phyloP scores from a whole-genome alignment of 2,888 invertebrate species.

The Mythimna vitellina region DNA sequence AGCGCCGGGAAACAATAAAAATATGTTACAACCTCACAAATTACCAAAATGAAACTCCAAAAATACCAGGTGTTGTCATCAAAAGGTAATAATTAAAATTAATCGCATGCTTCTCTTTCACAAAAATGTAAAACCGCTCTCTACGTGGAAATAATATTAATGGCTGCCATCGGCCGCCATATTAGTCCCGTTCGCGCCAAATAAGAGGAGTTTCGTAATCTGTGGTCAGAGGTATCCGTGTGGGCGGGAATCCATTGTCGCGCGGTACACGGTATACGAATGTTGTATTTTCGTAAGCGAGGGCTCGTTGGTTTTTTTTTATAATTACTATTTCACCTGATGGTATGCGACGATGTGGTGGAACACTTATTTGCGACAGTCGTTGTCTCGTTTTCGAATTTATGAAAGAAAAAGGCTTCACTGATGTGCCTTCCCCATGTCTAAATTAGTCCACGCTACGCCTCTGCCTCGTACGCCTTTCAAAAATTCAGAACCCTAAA shows the following conservation, averaged over 20 bases:
- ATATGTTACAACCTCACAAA: constrained; percentile 55
- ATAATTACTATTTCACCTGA: no score
- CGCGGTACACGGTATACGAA: neutral
- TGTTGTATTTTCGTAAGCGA: neutral
- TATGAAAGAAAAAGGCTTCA: no score
- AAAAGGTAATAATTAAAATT: constrained; percentile 61
- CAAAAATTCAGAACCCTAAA: no score
- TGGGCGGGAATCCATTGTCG: constrained; percentile 28
- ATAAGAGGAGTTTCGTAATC: constrained; percentile 62
- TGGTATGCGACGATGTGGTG: no score
- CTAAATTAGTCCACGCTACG: no score
- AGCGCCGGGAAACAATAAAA: constrained; percentile 33
- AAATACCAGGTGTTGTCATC: constrained; percentile 52
- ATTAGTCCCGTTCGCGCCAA: constrained; percentile 59
- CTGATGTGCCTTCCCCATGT: no score
- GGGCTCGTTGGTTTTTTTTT: no score
- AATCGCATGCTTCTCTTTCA: constrained; percentile 39
- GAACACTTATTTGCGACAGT: no score
- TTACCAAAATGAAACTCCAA: constrained; percentile 54
- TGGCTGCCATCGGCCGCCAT: constrained; percentile 25
- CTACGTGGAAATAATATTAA: constrained; percentile 66
- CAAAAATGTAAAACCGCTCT: constrained; percentile 51
- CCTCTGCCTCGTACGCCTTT: no score
- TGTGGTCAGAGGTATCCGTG: constrained; percentile 46
- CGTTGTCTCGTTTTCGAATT: no score